Evolutionary conservation across 2,113 vertebrate genomes (phyloP).

Genomic region (Crypturellus undulatus): DNA sequence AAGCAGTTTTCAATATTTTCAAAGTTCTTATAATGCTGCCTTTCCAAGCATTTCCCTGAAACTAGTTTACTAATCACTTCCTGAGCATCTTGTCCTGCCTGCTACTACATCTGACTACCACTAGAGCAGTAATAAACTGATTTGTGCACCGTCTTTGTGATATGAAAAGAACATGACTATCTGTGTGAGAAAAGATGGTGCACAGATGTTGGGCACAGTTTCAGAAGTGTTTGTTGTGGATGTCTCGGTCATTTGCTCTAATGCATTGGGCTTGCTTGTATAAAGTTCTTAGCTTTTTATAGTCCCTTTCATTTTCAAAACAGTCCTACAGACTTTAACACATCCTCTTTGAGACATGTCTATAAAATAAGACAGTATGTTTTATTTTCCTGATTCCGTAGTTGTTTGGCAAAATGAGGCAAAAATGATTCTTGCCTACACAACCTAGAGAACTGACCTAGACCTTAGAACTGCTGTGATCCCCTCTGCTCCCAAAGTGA

Average conservation of each 20-base stretch:
- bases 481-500: background rate
- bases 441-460: background rate
- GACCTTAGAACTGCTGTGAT: background rate
- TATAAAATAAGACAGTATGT: background rate
- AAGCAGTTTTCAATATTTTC: background rate
- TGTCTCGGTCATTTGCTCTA: constrained; percentile 1
- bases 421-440: background rate
- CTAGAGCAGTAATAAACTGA: background rate
- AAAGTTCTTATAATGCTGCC: background rate
- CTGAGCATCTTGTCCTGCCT: background rate
- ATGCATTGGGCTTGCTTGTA: background rate
- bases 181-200: constrained; percentile 7
- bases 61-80: background rate
- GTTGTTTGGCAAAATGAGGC: background rate
- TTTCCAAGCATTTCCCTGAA: background rate
- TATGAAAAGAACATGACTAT: background rate
- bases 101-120: background rate
- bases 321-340: background rate
- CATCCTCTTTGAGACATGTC: background rate
- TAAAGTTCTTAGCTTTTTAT: background rate
- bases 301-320: background rate
- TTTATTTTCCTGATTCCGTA: background rate
- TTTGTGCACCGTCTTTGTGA: background rate
- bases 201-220: constrained; percentile 12
- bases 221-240: constrained; percentile 34